Evolutionary conservation across 2,113 vertebrate genomes (phyloP).

Genomic region (Aix galericulata): DNA sequence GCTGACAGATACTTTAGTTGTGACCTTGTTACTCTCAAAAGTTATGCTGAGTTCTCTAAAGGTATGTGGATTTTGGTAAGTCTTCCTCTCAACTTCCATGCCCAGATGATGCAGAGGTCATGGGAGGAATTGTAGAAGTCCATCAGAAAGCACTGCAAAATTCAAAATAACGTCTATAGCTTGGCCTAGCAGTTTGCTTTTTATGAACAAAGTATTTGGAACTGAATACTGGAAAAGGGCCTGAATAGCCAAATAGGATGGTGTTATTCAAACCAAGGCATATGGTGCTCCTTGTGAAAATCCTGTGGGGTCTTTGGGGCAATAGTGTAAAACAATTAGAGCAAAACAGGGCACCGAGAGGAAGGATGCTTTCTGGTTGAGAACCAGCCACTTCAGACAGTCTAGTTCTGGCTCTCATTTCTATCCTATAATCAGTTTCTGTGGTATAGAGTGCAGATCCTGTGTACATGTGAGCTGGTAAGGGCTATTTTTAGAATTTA

Average conservation of each 20-base stretch:
- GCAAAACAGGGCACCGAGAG: background rate
- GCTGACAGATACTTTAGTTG: background rate
- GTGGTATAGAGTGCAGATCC: background rate
- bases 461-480: background rate
- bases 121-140: background rate
- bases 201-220: background rate
- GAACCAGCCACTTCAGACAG: background rate
- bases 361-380: background rate
- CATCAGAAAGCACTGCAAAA: background rate
- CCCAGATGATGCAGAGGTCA: background rate
- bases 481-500: background rate
- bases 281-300: background rate
- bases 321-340: background rate
- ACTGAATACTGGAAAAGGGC: background rate
- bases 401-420: background rate
- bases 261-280: background rate
- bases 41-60: background rate
- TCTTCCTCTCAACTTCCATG: background rate
- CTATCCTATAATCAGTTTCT: background rate
- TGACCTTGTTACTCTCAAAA: background rate
- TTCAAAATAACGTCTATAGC: background rate
- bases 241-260: background rate
- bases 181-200: background rate
- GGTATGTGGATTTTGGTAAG: background rate
- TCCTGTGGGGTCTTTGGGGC: background rate